Base-by-base conservation (phyloP, 2,888 invertebrate genomes). In the Cephus pygmeus region DNA sequence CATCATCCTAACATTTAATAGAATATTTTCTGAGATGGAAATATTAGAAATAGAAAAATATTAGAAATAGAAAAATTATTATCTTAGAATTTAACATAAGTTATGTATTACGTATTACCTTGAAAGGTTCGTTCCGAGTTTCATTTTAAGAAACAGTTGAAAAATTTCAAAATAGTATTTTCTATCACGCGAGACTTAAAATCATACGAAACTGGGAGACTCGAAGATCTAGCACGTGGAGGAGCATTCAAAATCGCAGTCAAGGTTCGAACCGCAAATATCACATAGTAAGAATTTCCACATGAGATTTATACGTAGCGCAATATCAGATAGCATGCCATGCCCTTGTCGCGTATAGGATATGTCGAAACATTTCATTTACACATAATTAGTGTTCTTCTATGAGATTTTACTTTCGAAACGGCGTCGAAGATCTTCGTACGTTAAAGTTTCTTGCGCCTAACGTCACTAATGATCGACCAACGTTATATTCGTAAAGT, bases 361-460 rank as follows among this genome's bases (percentile, higher is more conserved):
- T 82, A 80, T 85, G 85, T 85, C 81, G 84, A 86, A 85, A 87
- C 79, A 34, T 77, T 83, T 81, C 78, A 78, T 84, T 83, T 81
- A 78, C 79, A 77, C 75, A 79, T 83, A 84, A 87, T 86, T 86
- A 86, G 78, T 76, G 75, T 56, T 56, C 23, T 34, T 71, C 34
- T 31, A 71, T 71, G 15, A 71, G 71, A 71, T 71, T 71, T 23
- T 34, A 71, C 71, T 71, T 71, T 71, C 71, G 71, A 71, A 71
- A 71, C 2, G 9, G 23, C 9, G 23, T 56, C 56, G 56, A 56
- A 56, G 56, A 56, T 56, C 23, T 1, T 56, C 15, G 15, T 15
- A 40, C 40, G 40, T 40, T 75, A 68, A 11, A 35, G 30, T 23
- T 56, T 56, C 23, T 56, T 56, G 23, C 2, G 56, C 9, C 23